phyloP scores from a whole-genome alignment of 2,113 vertebrate genomes.

The Pedionomus torquatus region DNA sequence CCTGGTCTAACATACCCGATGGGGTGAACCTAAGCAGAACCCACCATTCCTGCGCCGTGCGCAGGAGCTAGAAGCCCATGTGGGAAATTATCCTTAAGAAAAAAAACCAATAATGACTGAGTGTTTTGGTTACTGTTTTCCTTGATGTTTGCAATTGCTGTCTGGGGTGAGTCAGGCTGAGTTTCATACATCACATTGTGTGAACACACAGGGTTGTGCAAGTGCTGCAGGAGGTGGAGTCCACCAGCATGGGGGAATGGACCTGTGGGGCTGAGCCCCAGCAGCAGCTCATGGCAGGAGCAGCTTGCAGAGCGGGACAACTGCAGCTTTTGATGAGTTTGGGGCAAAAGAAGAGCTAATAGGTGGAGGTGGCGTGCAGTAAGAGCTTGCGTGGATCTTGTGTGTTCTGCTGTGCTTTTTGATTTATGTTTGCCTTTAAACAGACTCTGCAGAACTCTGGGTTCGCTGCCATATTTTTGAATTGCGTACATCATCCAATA shows the following conservation, averaged over 20 bases:
- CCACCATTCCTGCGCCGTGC: fast-evolving
- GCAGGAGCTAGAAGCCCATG: not conserved
- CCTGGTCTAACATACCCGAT: not conserved
- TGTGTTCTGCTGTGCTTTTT: not conserved
- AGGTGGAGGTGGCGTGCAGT: not conserved
- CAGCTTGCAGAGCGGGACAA: fast-evolving
- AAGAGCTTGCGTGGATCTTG: not conserved
- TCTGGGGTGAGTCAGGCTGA: not conserved
- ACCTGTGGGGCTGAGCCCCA: not conserved
- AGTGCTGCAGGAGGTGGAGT: not conserved
- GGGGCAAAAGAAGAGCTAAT: not conserved
- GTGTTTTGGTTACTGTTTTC: fast-evolving
- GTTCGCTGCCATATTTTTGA: not conserved
- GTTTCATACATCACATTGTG: fast-evolving
- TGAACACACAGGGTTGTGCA: fast-evolving
- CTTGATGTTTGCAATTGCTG: not conserved
- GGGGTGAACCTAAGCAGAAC: not conserved
- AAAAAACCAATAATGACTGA: not conserved
- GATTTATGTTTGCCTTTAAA: not conserved
- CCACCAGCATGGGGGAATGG: fast-evolving
- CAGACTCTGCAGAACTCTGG: not conserved
- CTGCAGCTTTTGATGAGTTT: fast-evolving
- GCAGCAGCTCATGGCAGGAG: not conserved
- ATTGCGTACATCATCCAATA: not conserved
- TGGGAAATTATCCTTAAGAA: not conserved